Conservation (phyloP, 2,797 vertebrate species). For the Alfaro cultratus region DNA sequence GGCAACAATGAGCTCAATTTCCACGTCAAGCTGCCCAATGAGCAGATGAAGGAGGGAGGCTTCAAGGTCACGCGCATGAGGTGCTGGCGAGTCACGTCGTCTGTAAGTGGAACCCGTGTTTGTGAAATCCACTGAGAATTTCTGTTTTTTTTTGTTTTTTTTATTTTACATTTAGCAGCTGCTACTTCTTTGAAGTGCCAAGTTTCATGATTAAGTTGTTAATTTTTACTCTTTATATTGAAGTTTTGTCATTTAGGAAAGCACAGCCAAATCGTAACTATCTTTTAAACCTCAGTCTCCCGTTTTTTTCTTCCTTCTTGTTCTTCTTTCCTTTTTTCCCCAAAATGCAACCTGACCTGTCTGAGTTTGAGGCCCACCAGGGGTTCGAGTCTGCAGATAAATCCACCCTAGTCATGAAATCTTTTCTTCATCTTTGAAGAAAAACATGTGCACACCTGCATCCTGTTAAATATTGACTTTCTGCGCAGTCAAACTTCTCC, state of each 20-base stretch:
- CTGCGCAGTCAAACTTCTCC: background rate
- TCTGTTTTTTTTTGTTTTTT: background rate
- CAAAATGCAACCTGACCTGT: conserved; percentile 7
- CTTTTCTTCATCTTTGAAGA: background rate
- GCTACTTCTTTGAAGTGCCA: background rate
- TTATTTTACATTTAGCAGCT: background rate
- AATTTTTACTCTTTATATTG: background rate
- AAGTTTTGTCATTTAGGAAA: background rate
- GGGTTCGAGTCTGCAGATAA: background rate
- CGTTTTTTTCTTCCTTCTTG: background rate
- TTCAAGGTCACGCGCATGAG: conserved; percentile 99
- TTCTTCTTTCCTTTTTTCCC: background rate
- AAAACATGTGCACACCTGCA: conserved; percentile 1
- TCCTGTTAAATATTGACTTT: background rate
- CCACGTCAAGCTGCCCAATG: conserved; percentile 93
- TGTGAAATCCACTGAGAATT: background rate
- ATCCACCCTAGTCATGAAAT: background rate
- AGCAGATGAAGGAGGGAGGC: conserved; percentile 97
- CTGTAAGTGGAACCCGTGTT: conserved; percentile 83
- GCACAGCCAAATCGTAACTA: background rate
- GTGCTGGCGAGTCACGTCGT: conserved; percentile 98
- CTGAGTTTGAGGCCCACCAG: conserved; percentile 1
- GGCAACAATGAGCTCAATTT: conserved; percentile 99
- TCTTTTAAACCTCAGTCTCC: background rate
- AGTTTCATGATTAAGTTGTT: background rate